These are phyloP conservation scores for Galendromus occidentalis DNA, from an alignment of 1,140 invertebrate genomes.

Conservation along the genomic window DNA sequence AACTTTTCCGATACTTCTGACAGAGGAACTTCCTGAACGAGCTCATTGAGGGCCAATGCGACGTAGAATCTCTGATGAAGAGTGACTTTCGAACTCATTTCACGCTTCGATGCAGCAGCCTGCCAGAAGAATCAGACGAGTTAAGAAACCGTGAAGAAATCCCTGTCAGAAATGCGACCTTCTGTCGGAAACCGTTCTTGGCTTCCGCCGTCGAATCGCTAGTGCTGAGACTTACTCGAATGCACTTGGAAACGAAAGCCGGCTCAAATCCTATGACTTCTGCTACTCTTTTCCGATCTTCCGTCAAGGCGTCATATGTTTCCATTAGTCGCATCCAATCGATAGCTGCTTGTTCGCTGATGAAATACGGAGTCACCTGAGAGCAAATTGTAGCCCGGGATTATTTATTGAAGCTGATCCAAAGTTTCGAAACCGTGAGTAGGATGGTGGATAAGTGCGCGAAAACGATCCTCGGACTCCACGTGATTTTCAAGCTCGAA, in stretches of 20 bases:
- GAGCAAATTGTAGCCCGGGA: neutral
- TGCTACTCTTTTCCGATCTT: neutral
- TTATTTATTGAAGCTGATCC: no score
- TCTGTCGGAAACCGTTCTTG: no score
- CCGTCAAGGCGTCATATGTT: neutral
- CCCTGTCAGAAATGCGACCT: no score
- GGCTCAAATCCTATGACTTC: neutral
- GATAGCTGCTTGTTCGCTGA: neutral
- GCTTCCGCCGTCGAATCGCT: no score
- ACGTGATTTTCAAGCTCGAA: no score
- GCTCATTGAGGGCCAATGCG: conserved; percentile 68
- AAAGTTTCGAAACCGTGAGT: no score
- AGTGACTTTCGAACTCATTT: conserved; percentile 28
- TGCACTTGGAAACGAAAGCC: neutral
- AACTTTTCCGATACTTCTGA: conserved; percentile 57
- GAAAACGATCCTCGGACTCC: no score
- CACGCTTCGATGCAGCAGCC: neutral
- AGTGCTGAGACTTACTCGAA: neutral
- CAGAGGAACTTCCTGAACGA: conserved; percentile 73
- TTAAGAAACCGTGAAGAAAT: no score
- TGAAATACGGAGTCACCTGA: neutral
- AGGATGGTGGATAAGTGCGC: no score
- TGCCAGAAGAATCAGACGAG: no score
- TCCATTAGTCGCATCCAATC: neutral
- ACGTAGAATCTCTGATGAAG: conserved; percentile 62